Evolutionary conservation across 2,888 invertebrate genomes (phyloP), one percentile per base, ranked within the genome.

Genomic region (Rhamphomyia laevipes): DNA sequence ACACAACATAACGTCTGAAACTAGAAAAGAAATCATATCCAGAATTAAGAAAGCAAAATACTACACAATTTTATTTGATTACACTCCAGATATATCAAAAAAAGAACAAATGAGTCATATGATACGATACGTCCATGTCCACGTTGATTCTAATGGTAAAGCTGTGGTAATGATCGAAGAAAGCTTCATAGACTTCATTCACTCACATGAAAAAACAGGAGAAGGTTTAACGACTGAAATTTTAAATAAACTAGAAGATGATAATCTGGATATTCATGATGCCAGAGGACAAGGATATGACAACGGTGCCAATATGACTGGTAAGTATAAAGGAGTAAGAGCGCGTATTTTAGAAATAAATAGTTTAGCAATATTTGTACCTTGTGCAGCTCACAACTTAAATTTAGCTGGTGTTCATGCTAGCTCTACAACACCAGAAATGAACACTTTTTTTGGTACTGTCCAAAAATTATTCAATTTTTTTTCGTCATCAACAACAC

Each of bases 391-490:
- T 40, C 40, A 40, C 17, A 10, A 11, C 40, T 11, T 40, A 10
- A 40, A 40, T 40, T 40, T 17, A 40, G 40, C 40, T 40, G 40
- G 40, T 40, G 40, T 40, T 5, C 40, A 40, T 40, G 40, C 40
- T 18, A 10, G 17, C 10, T 40, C 40, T 40, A 18, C 40, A 40
- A 40, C 40, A 40, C 40, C 40, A 40, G 10, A 40, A 40, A 40
- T 40, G 40, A 40, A 16, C 7, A 38, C 16, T 16, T 38, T 40
- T 40, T 40, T 17, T 40, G 18, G 40, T 40, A 40, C 40, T 40
- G 40, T 12, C 18, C 40, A 40, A 40, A 40, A 18, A 40, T 40
- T 40, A 40, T 40, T 40, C 12, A 40, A 40, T 11, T 17, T 18
- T 40, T 40, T 40, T 12, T 17, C 40, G 12, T 40, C 18, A 18